phyloP scores from a whole-genome alignment of 1,140 invertebrate species.

The Scaptomyza hsui region DNA sequence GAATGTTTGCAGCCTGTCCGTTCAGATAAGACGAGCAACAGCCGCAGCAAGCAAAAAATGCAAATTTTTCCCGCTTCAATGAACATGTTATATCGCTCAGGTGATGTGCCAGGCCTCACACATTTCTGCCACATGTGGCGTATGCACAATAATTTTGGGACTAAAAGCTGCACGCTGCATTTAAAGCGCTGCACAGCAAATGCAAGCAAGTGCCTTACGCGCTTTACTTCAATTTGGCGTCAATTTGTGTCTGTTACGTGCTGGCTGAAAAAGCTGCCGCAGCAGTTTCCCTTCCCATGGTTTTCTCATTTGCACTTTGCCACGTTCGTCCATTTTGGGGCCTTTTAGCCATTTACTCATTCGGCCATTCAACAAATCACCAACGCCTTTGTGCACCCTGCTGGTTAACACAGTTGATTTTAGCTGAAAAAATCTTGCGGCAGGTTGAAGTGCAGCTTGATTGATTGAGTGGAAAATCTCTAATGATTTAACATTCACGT shows the following conservation, averaged over 20 bases:
- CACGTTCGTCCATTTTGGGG: constrained; percentile 35
- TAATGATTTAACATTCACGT: constrained; percentile 25
- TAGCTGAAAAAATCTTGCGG: not conserved
- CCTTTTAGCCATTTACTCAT: constrained; percentile 29
- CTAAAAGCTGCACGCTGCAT: constrained; percentile 15
- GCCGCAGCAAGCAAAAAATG: constrained; percentile 39
- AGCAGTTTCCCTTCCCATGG: not conserved
- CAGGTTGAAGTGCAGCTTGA: constrained; percentile 9
- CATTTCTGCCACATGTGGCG: constrained; percentile 34
- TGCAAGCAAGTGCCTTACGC: constrained; percentile 24
- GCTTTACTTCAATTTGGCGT: not conserved
- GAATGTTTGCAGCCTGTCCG: not conserved
- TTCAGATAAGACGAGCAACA: constrained; percentile 9
- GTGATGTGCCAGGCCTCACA: not conserved
- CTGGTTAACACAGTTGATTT: constrained; percentile 26
- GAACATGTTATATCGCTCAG: constrained; percentile 28
- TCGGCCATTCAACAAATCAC: constrained; percentile 44
- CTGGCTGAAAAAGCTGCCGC: constrained; percentile 16
- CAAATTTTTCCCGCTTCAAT: constrained; percentile 61
- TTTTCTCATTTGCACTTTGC: constrained; percentile 3
- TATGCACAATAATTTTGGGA: constrained; percentile 42
- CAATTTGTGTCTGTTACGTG: constrained; percentile 27
- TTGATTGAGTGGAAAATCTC: constrained; percentile 31
- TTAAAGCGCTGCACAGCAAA: constrained; percentile 19
- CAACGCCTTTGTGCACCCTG: constrained; percentile 34